phyloP scores from a whole-genome alignment of 2,888 invertebrate species.

The Mimachlamys varia region DNA sequence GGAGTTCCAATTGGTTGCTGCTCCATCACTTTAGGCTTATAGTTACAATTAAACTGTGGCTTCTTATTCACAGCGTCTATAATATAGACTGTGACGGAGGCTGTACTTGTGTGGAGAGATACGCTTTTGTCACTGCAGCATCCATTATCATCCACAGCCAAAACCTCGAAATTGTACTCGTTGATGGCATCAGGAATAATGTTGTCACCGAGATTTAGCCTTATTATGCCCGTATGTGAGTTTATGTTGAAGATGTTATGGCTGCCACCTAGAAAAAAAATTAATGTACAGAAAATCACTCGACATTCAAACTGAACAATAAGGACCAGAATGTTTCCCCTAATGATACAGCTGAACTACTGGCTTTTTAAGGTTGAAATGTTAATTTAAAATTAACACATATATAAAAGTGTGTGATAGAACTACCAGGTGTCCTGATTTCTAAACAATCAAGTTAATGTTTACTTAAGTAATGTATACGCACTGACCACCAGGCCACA shows the following conservation, averaged over 20 bases:
- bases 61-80: constrained; percentile 98
- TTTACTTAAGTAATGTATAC: too few species aligned
- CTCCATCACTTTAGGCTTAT: constrained; percentile 83
- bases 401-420: too few species aligned
- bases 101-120: constrained; percentile 92
- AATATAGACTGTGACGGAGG: constrained; percentile 97
- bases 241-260: constrained; percentile 74
- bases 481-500: too few species aligned
- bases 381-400: too few species aligned
- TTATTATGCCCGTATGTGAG: constrained; percentile 76
- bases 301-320: too few species aligned
- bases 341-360: too few species aligned
- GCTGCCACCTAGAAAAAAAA: constrained; percentile 48
- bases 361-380: too few species aligned
- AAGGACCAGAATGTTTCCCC: too few species aligned
- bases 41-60: constrained; percentile 96
- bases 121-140: constrained; percentile 95
- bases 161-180: constrained; percentile 95
- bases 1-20: constrained; percentile 51
- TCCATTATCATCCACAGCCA: constrained; percentile 97
- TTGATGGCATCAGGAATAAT: constrained; percentile 58
- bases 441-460: too few species aligned
- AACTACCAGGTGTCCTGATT: too few species aligned
- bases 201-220: constrained; percentile 59
- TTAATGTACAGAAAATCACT: too few species aligned